These are phyloP conservation scores for Arctia plantaginis DNA, from an alignment of 2,888 invertebrate genomes.

Conservation along the genomic window DNA sequence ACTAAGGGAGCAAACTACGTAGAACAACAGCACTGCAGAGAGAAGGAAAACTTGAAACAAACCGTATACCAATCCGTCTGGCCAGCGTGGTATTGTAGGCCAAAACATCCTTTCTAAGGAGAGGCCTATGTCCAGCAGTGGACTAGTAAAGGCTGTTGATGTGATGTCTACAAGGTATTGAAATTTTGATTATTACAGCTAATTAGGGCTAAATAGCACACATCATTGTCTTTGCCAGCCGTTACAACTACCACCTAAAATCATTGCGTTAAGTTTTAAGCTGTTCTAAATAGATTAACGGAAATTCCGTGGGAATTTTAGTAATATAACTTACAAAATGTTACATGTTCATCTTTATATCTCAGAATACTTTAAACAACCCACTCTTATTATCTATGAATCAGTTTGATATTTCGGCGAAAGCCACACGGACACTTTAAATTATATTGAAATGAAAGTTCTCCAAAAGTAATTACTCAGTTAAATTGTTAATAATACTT, in stretches of 20 bases:
- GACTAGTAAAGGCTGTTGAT: too few relatives aligned
- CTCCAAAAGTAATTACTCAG: slow-evolving; percentile 33
- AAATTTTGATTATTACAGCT: neutral
- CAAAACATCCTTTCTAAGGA: too few relatives aligned
- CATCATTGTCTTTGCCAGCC: neutral
- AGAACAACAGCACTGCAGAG: too few relatives aligned
- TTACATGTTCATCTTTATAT: slow-evolving; percentile 1
- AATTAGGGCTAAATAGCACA: neutral
- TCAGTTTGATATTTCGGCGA: slow-evolving; percentile 16
- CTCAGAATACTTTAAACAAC: neutral
- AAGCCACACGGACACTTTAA: slow-evolving; percentile 12
- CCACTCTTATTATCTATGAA: slow-evolving; percentile 1
- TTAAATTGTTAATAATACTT: slow-evolving; percentile 22
- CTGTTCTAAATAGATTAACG: neutral
- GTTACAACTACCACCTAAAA: neutral
- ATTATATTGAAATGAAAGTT: slow-evolving; percentile 41
- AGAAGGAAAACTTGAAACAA: too few relatives aligned
- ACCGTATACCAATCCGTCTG: too few relatives aligned
- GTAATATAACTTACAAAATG: neutral
- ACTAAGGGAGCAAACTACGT: too few relatives aligned
- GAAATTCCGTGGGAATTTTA: neutral
- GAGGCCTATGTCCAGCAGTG: too few relatives aligned
- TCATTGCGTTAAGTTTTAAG: neutral
- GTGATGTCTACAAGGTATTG: too few relatives aligned
- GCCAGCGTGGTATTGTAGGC: too few relatives aligned